Percentiles rank a stretch among this genome's conserved stretches.
Conservation (phyloP, 2,888 invertebrate genomes). For the Pyrocoelia pectoralis region DNA sequence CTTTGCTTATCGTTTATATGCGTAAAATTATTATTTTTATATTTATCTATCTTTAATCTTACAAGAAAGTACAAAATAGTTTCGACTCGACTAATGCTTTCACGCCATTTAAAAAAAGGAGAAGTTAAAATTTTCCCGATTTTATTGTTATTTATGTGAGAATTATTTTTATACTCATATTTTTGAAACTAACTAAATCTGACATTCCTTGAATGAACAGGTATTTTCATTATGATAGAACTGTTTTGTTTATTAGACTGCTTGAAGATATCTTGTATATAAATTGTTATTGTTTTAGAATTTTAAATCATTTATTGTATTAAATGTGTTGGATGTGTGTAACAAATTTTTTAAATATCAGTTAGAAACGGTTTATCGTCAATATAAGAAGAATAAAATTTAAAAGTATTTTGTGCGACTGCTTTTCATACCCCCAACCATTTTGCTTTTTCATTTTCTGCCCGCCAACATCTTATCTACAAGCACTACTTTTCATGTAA, state of each 20-base stretch:
- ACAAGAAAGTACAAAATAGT: not conserved
- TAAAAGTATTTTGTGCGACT: too few relatives aligned
- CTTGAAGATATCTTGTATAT: not conserved
- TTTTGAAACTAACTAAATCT: not conserved
- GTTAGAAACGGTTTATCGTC: not conserved
- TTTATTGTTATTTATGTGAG: too few relatives aligned
- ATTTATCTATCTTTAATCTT: not conserved
- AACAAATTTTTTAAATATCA: not conserved
- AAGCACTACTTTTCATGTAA: too few relatives aligned
- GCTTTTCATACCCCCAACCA: too few relatives aligned
- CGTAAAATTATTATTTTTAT: not conserved
- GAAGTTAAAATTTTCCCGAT: too few relatives aligned
- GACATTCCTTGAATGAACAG: not conserved
- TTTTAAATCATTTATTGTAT: constrained; percentile 10
- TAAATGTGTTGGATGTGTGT: constrained; percentile 3
- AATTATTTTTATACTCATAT: not conserved
- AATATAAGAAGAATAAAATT: not conserved
- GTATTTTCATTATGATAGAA: not conserved
- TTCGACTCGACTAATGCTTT: not conserved
- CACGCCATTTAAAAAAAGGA: too few relatives aligned
- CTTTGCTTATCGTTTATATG: not conserved
- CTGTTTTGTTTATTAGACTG: constrained; percentile 3
- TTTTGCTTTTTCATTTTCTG: too few relatives aligned
- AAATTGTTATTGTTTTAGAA: constrained; percentile 12
- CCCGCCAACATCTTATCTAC: too few relatives aligned